Base-by-base conservation (phyloP, 1,140 invertebrate species). In the Bicyclus anynana region DNA sequence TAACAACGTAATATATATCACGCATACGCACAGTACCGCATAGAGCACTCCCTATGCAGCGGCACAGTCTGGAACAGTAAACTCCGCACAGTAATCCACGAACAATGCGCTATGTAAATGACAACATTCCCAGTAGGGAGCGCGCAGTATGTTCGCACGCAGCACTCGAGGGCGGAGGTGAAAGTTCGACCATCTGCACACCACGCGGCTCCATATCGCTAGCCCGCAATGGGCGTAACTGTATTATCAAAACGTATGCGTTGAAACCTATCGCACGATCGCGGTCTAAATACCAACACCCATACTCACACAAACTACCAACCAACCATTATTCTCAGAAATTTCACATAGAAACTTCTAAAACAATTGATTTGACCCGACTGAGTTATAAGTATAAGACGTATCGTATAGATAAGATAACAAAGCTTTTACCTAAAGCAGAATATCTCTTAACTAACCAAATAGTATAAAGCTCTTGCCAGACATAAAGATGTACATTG, bases 131-230 rank as follows among this genome's bases (percentile, higher is more conserved):
- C 54, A 47, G 38, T 37, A 54, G 58, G 55, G 59, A 50, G 26
- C 44, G 20, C 16, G 29, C 55, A 57, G 57, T 57, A 62, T 64
- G 62, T 69, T 70, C 59, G 65, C 71, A 70, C 68, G 65, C 74
- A 61, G 62, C 3, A 44, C 56, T 68, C 54, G 64, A 68, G 71
- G 74, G 62, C 74, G 68, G 69, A 77, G 73, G 78, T 78, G 78
- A 80, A 81, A 84, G 78, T 77, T 72, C 66, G 66, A 51, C 60
- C 70, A 68, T 74, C 65, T 71, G 69, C 62, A 67, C 61, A 65
- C 55, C 47, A 62, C 54, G 21, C 16, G 18, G 27, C 29, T 16
- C 35, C 56, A 33, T 50, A 42, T 50, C 26, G 35, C 23, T 50
- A 44, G 9, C 23, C 56, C 56, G 10, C 49, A 29, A 53, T 73